Evolutionary conservation across 2,797 vertebrate genomes (phyloP).

Genomic region (Pseudochirops corinnae): DNA sequence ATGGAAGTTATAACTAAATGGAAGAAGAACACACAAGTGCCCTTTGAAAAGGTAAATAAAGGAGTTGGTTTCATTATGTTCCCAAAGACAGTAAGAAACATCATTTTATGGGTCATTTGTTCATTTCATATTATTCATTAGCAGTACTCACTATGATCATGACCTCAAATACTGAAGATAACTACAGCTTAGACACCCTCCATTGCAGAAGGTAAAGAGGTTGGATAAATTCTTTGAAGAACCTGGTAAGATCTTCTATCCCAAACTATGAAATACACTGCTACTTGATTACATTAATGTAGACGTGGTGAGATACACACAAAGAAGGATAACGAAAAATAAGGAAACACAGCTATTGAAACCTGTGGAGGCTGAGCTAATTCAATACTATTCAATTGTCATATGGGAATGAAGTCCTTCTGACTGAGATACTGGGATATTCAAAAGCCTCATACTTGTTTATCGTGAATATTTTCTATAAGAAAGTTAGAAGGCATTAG

Average conservation of each 20-base stretch:
- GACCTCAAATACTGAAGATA: neutral
- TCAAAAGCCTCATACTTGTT: neutral
- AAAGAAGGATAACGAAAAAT: neutral
- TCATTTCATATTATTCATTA: neutral
- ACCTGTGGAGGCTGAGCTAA: neutral
- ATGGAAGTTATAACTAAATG: neutral
- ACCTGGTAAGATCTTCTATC: neutral
- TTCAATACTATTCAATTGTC: neutral
- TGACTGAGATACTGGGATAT: neutral
- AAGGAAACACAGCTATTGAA: neutral
- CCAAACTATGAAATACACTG: neutral
- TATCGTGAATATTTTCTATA: neutral
- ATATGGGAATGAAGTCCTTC: neutral
- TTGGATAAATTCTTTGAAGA: neutral
- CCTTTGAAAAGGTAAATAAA: neutral
- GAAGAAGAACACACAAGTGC: neutral
- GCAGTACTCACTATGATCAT: neutral
- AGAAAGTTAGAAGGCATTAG: neutral
- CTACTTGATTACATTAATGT: neutral
- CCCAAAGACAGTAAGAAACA: neutral
- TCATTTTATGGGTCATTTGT: neutral
- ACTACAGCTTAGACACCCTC: neutral
- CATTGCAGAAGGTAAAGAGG: too few species aligned
- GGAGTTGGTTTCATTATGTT: neutral
- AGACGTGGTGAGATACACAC: neutral